Percentiles rank a stretch among this genome's conserved stretches.
Evolutionary conservation across 2,888 invertebrate genomes (phyloP).

Genomic region (Cheilosia variabilis): DNA sequence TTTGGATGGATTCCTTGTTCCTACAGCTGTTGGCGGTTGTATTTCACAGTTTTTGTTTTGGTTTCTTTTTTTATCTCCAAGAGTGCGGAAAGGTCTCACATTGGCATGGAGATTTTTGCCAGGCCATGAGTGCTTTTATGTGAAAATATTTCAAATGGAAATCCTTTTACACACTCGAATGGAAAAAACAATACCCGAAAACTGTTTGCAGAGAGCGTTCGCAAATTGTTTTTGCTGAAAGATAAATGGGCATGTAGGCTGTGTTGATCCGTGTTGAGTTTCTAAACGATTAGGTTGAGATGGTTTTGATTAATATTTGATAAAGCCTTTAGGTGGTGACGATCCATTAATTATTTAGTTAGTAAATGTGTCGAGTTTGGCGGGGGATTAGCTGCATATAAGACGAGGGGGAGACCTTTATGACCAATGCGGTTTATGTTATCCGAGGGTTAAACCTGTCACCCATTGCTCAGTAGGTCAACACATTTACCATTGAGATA

Average conservation of each 20-base stretch:
- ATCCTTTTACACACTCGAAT: slow-evolving; percentile 43
- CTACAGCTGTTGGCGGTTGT: slow-evolving; percentile 66
- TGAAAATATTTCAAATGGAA: slow-evolving; percentile 55
- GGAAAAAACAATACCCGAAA: slow-evolving; percentile 31
- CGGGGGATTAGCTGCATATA: neutral
- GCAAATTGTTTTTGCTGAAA: slow-evolving; percentile 48
- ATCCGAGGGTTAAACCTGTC: too few species aligned
- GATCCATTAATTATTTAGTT: slow-evolving; percentile 6
- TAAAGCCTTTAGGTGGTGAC: neutral
- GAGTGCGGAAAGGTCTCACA: slow-evolving; percentile 27
- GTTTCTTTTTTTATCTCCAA: slow-evolving; percentile 12
- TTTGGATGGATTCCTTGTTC: slow-evolving; percentile 68
- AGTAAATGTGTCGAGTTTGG: slow-evolving; percentile 15
- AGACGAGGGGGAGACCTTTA: neutral
- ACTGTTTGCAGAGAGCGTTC: slow-evolving; percentile 13
- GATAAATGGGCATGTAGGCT: neutral
- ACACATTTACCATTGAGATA: too few species aligned
- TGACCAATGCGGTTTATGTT: neutral
- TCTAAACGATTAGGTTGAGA: slow-evolving; percentile 23
- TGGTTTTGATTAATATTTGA: slow-evolving; percentile 9
- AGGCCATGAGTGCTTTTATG: slow-evolving; percentile 13
- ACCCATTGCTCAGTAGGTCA: too few species aligned
- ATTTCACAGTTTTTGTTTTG: slow-evolving; percentile 46
- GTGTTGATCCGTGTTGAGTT: slow-evolving; percentile 11
- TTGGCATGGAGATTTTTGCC: slow-evolving; percentile 26